Evolutionary conservation across 2,113 vertebrate species (phyloP).

Genomic region (Onychorhynchus coronatus): DNA sequence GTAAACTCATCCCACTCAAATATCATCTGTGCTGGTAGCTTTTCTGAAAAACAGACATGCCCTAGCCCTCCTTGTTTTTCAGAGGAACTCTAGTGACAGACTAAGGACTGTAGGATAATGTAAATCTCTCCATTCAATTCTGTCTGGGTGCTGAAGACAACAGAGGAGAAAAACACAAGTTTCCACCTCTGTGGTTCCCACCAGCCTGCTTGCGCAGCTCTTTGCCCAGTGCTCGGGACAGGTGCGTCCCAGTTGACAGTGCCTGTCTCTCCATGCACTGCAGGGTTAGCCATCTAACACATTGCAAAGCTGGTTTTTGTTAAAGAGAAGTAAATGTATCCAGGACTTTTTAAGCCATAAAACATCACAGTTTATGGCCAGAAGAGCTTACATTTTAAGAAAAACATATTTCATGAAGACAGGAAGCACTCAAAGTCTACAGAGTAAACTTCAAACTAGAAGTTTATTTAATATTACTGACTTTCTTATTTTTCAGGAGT

Average conservation of each 20-base stretch:
- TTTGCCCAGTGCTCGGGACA: no score
- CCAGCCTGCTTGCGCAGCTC: neutral
- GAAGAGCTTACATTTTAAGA: neutral
- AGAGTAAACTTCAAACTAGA: neutral
- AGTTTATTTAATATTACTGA: conserved; percentile 2
- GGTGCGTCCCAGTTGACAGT: neutral
- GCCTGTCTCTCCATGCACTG: no score
- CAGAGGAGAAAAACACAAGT: neutral
- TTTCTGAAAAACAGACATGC: neutral
- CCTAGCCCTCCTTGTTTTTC: neutral
- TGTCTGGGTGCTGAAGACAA: neutral
- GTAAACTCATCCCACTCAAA: neutral
- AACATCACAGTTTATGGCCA: neutral
- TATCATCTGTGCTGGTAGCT: neutral
- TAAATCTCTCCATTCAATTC: neutral
- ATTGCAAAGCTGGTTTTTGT: neutral
- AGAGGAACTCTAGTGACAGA: neutral
- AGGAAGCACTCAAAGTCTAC: neutral
- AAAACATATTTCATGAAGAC: neutral
- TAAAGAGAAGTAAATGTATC: neutral
- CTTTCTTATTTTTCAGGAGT: neutral
- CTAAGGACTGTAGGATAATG: neutral
- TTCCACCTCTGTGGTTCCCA: rapidly evolving
- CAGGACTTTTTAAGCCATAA: neutral
- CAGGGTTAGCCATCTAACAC: neutral